These are phyloP conservation scores for Todiramphus chloris DNA, from an alignment of 2,113 vertebrate species.

Conservation along the genomic window DNA sequence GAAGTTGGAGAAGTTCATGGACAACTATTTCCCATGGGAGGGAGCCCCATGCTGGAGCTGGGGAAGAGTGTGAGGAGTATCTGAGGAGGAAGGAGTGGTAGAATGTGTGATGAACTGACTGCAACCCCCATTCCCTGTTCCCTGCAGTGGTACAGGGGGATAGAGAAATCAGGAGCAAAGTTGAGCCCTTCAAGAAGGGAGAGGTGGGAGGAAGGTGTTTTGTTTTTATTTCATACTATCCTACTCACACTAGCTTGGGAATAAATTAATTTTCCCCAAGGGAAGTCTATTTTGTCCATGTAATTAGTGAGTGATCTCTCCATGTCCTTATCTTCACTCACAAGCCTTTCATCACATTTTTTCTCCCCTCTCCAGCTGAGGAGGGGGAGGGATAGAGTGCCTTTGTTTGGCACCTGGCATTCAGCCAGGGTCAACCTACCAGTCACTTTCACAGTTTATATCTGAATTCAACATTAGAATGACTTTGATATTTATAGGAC, in stretches of 20 bases:
- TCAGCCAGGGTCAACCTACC: not conserved
- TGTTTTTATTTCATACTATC: not conserved
- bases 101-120: not conserved
- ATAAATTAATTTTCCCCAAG: not conserved
- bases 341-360: not conserved
- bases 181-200: not conserved
- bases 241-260: not conserved
- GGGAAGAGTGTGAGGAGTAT: not conserved
- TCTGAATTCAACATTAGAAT: slow-evolving; percentile 10
- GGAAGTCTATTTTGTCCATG: not conserved
- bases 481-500: slow-evolving; percentile 35
- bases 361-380: not conserved
- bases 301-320: not conserved
- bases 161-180: not conserved
- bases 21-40: not conserved
- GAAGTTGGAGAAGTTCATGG: not conserved
- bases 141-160: not conserved
- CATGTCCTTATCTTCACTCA: not conserved
- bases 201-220: not conserved
- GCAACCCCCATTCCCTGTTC: not conserved
- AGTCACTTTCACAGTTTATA: not conserved
- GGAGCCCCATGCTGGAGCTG: not conserved
- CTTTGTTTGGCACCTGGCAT: not conserved
- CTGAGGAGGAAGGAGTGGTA: not conserved
- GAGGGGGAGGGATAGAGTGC: not conserved